phyloP scores from a whole-genome alignment of 2,888 invertebrate species.

The Dinocampus coccinellae region DNA sequence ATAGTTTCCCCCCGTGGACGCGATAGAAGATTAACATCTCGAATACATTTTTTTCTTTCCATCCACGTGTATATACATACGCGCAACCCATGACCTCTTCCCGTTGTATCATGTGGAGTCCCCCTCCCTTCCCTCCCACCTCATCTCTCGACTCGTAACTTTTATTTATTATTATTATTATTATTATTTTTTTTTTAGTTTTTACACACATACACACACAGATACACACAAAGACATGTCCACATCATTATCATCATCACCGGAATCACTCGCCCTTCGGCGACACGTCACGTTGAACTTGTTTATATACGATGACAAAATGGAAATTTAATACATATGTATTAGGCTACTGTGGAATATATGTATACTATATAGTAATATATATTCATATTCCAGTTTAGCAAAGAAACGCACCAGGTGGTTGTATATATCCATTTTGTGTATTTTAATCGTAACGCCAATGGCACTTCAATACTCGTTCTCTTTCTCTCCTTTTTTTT shows the following conservation, averaged over 20 bases:
- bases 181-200: too few relatives aligned
- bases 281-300: conserved; percentile 20
- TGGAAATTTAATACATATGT: conserved; percentile 12
- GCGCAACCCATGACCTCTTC: conserved; percentile 28
- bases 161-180: too few relatives aligned
- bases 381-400: not conserved
- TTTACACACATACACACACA: not conserved
- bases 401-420: conserved; percentile 21
- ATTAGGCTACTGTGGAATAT: conserved; percentile 8
- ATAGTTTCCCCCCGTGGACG: conserved; percentile 56
- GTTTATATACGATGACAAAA: conserved; percentile 23
- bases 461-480: conserved; percentile 15
- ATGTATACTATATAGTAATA: not conserved
- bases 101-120: conserved; percentile 15
- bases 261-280: not conserved
- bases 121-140: conserved; percentile 7
- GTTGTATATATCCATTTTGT: conserved; percentile 9
- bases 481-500: not conserved
- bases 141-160: too few relatives aligned
- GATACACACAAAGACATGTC: not conserved
- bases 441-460: conserved; percentile 20
- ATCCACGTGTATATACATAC: conserved; percentile 30
- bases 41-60: conserved; percentile 54
- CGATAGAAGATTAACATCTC: conserved; percentile 66
- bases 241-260: not conserved